Evolutionary conservation across 2,113 vertebrate species (phyloP), one percentile per base, ranked within the genome.

Genomic region (Emberiza fucata): DNA sequence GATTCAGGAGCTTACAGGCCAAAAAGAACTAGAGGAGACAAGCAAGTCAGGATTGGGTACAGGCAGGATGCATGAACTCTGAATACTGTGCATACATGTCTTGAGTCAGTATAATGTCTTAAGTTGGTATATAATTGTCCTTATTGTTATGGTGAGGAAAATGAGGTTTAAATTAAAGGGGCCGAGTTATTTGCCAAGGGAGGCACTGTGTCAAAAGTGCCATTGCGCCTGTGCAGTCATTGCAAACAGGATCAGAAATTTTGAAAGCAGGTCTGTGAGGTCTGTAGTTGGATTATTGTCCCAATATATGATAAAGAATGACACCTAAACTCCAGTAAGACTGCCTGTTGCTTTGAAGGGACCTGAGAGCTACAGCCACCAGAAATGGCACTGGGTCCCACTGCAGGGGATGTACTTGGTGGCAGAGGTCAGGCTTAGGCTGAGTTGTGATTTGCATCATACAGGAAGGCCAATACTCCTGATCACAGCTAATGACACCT

Each of bases 301-400:
- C 51, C 23, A 59, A 6, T 14, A 31, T 6, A 21, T 0, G 1
- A 21, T 31, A 31, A 57, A 27, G 21, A 54, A n/a, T 0, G 0
- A 8, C 23, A n/a, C 25, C 39, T 70, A 63, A 90, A 60, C 8
- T 9, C 17, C 14, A 14, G 6, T 35, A 39, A 56, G 70, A 45
- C 19, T 33, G 15, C 37, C 39, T 3, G 3, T 47, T 31, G 7
- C 33, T 90, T 92, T 1, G 0, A 27, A 68, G 1, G 6, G 7
- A 66, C 23, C 39, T 50, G 51, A 71, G 29, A 63, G 25, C 16
- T 51, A 29, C 33, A 11, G 13, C 51, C 1, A 3, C 21, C 14
- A 31, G 20, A 64, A 56, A 44, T 8, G 15, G 22, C 21, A 19
- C 72, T 69, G 45, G 14, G 11, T 73, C 50, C 19, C 20, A 5